phyloP scores from a whole-genome alignment of 2,888 invertebrate genomes.

The Polyommatus iphigenia region DNA sequence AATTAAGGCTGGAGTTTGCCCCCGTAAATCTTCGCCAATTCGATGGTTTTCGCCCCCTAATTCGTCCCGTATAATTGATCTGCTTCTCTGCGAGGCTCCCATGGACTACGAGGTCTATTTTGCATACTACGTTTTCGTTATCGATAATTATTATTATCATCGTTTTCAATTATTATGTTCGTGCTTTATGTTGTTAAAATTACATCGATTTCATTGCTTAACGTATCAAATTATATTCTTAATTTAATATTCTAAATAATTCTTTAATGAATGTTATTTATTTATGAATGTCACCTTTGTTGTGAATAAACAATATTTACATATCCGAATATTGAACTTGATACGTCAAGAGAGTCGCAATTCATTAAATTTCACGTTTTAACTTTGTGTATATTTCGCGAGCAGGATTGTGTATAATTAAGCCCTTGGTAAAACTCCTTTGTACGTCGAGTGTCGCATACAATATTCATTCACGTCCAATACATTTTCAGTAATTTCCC shows the following conservation, averaged over 20 bases:
- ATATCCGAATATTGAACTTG: background rate
- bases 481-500: constrained; percentile 37
- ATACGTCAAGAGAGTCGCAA: constrained; percentile 1
- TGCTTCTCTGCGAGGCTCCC: constrained; percentile 53
- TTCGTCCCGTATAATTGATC: constrained; percentile 58
- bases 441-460: constrained; percentile 16
- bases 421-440: background rate
- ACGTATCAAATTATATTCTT: no score
- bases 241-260: background rate
- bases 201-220: no score
- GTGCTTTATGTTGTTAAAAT: no score
- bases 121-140: constrained; percentile 41
- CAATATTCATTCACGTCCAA: constrained; percentile 30
- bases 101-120: constrained; percentile 50
- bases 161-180: background rate
- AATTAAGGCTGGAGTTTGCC: constrained; percentile 44
- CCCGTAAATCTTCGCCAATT: constrained; percentile 55
- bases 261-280: background rate
- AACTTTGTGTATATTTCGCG: constrained; percentile 1
- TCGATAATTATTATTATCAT: constrained; percentile 31
- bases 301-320: background rate
- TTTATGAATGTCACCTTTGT: background rate
- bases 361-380: constrained; percentile 10
- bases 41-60: constrained; percentile 51
- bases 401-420: background rate